Percentiles rank a stretch among this genome's conserved stretches.
Conservation (phyloP, 2,888 invertebrate species). For the Pristionchus entomophagus region DNA sequence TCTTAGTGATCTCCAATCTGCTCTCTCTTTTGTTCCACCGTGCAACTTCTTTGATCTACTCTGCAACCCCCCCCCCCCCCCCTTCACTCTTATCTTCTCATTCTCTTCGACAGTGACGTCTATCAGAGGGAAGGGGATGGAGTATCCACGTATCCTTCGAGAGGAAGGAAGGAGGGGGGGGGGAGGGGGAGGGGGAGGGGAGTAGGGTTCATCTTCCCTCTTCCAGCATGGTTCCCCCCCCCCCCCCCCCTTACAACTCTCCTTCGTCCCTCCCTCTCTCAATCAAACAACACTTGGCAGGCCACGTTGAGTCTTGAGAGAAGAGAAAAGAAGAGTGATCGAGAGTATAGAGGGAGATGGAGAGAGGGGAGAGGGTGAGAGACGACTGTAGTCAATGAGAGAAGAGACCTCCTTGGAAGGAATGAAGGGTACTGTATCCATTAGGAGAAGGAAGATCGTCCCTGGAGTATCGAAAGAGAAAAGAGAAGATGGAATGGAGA, state of each 20-base stretch:
- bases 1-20: conserved; percentile 59
- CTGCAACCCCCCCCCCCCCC: background rate
- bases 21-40: conserved; percentile 49
- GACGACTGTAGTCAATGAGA: background rate
- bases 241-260: too few species aligned
- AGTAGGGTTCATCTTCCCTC: background rate
- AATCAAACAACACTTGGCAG: conserved; percentile 1
- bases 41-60: conserved; percentile 7
- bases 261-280: background rate
- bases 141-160: conserved; percentile 61
- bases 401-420: background rate
- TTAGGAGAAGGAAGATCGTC: background rate
- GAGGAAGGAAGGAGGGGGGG: conserved; percentile 44
- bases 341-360: background rate
- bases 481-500: background rate
- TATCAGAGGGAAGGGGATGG: conserved; percentile 53
- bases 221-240: background rate
- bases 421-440: background rate
- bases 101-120: background rate
- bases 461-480: background rate
- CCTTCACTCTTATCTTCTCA: background rate
- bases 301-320: conserved; percentile 5
- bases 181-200: background rate
- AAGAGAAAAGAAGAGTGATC: background rate
- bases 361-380: too few species aligned